Conservation (phyloP, 2,888 invertebrate species). For the Erebia ligea region DNA sequence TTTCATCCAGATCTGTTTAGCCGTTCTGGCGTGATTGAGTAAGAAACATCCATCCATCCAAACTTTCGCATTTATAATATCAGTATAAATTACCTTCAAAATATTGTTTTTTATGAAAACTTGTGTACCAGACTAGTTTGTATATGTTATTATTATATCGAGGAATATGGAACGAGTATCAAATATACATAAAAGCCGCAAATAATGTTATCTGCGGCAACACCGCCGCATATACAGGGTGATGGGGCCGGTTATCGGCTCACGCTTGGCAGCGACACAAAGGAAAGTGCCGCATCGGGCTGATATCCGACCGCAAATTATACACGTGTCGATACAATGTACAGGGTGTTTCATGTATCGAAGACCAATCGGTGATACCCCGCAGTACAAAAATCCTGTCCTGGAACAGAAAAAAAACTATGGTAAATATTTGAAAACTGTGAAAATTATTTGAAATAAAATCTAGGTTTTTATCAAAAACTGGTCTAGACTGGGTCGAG, state of each 20-base stretch:
- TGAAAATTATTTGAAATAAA: no score
- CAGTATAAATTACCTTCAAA: no score
- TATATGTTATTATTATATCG: neutral
- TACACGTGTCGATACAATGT: constrained; percentile 1
- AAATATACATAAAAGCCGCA: constrained; percentile 19
- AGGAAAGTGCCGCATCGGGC: constrained; percentile 23
- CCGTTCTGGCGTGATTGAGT: no score
- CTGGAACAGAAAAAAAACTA: neutral
- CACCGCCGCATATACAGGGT: constrained; percentile 12
- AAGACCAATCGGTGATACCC: neutral
- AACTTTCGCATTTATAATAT: no score
- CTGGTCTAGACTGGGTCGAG: no score
- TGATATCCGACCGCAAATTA: constrained; percentile 11
- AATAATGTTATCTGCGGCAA: constrained; percentile 17
- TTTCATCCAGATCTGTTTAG: no score
- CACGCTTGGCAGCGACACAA: constrained; percentile 24
- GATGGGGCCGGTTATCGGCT: constrained; percentile 20
- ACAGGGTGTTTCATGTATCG: neutral
- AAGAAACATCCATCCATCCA: no score
- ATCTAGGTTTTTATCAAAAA: no score
- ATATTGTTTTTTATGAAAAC: neutral
- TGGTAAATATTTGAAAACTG: neutral
- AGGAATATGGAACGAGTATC: constrained; percentile 5
- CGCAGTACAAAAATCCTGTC: neutral
- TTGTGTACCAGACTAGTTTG: neutral